Evolutionary conservation across 2,888 invertebrate genomes (phyloP).

Genomic region (Pantelozetes paolii): DNA sequence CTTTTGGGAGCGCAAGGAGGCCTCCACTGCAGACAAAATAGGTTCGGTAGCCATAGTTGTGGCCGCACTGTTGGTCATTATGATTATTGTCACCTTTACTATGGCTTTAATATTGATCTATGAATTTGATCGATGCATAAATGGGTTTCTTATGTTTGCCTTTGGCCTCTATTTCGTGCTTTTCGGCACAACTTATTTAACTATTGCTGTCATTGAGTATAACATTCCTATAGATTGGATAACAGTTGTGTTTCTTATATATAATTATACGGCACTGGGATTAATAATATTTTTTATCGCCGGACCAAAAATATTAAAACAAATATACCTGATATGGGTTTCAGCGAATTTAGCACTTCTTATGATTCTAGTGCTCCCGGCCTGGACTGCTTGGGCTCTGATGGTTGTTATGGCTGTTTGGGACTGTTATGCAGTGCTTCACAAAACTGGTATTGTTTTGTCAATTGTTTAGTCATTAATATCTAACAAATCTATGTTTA

Average conservation of each 20-base stretch:
- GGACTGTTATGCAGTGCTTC: constrained; percentile 26
- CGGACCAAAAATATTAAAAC: constrained; percentile 2
- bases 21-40: not conserved
- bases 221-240: constrained; percentile 21
- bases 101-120: constrained; percentile 7
- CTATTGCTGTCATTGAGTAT: not conserved
- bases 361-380: not conserved
- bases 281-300: not conserved
- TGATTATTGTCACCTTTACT: not conserved
- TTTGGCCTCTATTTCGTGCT: not conserved
- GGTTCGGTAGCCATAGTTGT: not conserved
- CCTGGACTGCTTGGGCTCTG: not conserved
- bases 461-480: not conserved
- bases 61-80: not conserved
- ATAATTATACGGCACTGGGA: not conserved
- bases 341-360: not conserved
- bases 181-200: not conserved
- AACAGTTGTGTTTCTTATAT: not conserved
- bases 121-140: not conserved
- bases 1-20: not conserved
- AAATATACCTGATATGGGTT: not conserved
- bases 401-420: not conserved
- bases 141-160: not conserved
- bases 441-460: not conserved
- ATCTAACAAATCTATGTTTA: not conserved